Conservation (phyloP, 2,888 invertebrate species). For the Drosophila anomalata region DNA sequence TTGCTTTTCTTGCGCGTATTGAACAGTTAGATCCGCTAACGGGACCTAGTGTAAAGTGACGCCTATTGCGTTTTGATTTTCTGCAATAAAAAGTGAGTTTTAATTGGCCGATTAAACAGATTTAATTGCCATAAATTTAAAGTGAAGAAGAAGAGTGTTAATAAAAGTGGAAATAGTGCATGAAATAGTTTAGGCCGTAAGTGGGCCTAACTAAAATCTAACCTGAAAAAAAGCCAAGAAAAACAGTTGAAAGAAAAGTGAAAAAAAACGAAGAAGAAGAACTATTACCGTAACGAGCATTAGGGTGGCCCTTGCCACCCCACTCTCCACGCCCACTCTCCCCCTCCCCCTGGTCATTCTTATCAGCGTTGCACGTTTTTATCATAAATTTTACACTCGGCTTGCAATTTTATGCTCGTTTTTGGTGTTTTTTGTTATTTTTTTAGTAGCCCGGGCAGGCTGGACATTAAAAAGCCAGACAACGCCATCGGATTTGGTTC, state of each 20-base stretch:
- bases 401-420: constrained; percentile 44
- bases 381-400: constrained; percentile 75
- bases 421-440: background rate
- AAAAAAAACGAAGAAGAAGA: background rate
- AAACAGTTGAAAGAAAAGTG: constrained; percentile 49
- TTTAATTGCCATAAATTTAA: too few species aligned
- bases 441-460: background rate
- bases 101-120: too few species aligned
- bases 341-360: constrained; percentile 35
- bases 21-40: background rate
- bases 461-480: constrained; percentile 29
- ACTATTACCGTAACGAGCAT: constrained; percentile 69
- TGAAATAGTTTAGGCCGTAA: too few species aligned
- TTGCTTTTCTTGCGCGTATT: background rate
- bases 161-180: too few species aligned
- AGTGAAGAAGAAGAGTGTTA: too few species aligned
- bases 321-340: background rate
- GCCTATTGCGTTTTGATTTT: too few species aligned
- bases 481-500: constrained; percentile 23
- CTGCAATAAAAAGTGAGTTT: too few species aligned
- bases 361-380: constrained; percentile 72
- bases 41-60: background rate
- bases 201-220: too few species aligned
- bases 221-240: background rate
- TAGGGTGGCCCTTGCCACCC: background rate